Conservation (phyloP, 1,140 invertebrate genomes). For the Papilio glaucus region DNA sequence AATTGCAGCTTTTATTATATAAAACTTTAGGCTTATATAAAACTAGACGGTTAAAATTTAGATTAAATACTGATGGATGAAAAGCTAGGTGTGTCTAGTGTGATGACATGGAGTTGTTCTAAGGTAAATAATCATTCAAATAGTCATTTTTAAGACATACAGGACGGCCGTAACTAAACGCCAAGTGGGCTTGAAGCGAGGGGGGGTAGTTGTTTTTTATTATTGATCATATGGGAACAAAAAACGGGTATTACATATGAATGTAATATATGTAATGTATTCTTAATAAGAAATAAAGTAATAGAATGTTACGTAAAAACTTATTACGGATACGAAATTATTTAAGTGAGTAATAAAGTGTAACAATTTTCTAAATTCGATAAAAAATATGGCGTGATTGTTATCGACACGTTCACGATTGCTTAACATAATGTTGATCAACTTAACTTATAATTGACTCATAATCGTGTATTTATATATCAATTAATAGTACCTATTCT, state of each 20-base stretch:
- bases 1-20: constrained; percentile 55
- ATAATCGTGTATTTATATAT: constrained; percentile 1
- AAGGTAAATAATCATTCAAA: too few relatives aligned
- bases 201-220: too few relatives aligned
- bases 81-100: too few relatives aligned
- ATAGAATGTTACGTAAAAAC: neutral
- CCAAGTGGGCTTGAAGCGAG: too few relatives aligned
- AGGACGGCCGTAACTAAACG: too few relatives aligned
- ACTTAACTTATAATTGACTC: neutral
- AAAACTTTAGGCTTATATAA: neutral
- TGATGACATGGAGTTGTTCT: too few relatives aligned
- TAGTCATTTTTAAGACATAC: too few relatives aligned
- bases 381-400: neutral
- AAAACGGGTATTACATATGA: too few relatives aligned
- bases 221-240: too few relatives aligned
- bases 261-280: too few relatives aligned
- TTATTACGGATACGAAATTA: too few relatives aligned
- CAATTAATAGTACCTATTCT: neutral
- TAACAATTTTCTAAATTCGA: constrained; percentile 7
- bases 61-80: constrained; percentile 12
- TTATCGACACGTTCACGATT: neutral
- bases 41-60: neutral
- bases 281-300: too few relatives aligned
- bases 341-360: neutral
- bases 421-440: neutral